Evolutionary conservation across 2,113 vertebrate genomes (phyloP).

Genomic region (Aspiorhynchus laticeps): DNA sequence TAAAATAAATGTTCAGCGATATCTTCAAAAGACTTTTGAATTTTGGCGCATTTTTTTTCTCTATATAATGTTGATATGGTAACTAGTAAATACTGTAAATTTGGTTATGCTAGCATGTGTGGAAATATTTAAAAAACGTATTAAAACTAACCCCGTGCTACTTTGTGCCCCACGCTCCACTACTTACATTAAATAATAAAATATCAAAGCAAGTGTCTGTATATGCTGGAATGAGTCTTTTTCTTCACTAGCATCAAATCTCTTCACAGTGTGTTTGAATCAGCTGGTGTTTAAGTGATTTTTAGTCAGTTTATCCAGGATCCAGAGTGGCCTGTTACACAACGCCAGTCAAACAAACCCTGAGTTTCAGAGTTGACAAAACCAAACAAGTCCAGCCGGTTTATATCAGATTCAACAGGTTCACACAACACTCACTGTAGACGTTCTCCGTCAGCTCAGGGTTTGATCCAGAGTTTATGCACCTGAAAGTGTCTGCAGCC

Average conservation of each 20-base stretch:
- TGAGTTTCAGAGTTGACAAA: background rate
- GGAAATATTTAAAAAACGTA: too few relatives aligned
- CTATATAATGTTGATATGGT: too few relatives aligned
- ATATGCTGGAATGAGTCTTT: background rate
- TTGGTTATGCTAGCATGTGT: too few relatives aligned
- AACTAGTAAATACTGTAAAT: too few relatives aligned
- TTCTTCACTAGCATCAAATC: background rate
- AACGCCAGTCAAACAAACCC: background rate
- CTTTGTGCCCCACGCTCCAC: too few relatives aligned
- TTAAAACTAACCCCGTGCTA: too few relatives aligned
- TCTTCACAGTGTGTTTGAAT: background rate
- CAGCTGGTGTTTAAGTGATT: background rate
- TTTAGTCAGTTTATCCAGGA: background rate
- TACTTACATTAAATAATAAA: background rate
- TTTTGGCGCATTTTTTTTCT: too few relatives aligned
- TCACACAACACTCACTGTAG: background rate
- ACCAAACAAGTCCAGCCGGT: background rate
- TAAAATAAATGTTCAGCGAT: too few relatives aligned
- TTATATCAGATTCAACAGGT: background rate
- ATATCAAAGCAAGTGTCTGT: background rate
- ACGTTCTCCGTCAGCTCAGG: background rate
- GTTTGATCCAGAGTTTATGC: background rate
- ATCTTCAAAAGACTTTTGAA: too few relatives aligned
- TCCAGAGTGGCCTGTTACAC: background rate
- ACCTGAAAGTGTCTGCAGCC: background rate